Base-by-base conservation (phyloP, 2,797 vertebrate species). In the Sebastiscus albofasciatus region DNA sequence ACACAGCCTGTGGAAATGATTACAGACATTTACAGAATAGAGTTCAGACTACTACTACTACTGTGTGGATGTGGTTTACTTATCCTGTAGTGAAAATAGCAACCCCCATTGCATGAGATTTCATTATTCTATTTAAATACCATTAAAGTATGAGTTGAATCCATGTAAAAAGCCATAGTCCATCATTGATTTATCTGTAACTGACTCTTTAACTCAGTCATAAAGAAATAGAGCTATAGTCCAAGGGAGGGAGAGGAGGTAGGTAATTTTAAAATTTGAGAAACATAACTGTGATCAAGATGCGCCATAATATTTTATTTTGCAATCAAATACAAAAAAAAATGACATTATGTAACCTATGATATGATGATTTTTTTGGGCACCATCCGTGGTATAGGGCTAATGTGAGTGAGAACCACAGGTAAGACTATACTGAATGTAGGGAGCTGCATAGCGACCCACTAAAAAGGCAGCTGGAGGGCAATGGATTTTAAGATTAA, bases 1-100 rank as follows among this genome's bases (percentile, higher is more conserved):
- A 39, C 93, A 77, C 67, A 65, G 69, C 61, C 90, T 60, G 75
- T 16, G 24, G 12, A 42, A 73, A 33, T 39, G 18, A 66, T n/a
- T 9, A 1, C 4, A 76, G 39, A 29, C 3, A 1, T 20, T 8
- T n/a, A 20, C 16, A 29, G 42, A 49, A 52, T n/a, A 29, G 31
- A 58, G 14, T 20, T 55, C 5, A 46, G 10, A 7, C 18, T 31
- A 0, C 20, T n/a, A n/a, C 20, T n/a, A n/a, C 49, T 33, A 4
- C 9, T 18, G 36, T 61, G 22, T 29, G 6, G 34, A 14, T 29
- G 62, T 13, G 24, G 0, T 59, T 12, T 12, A 5, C 5, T 39
- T 18, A 31, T 14, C 1, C 46, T 39, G 33, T 1, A 52, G 13
- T 39, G 1, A 64, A 55, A 22, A 29, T 12, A 49, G 12, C 13